Base-by-base conservation (phyloP, 1,140 invertebrate genomes). In the Branchinecta lynchi region DNA sequence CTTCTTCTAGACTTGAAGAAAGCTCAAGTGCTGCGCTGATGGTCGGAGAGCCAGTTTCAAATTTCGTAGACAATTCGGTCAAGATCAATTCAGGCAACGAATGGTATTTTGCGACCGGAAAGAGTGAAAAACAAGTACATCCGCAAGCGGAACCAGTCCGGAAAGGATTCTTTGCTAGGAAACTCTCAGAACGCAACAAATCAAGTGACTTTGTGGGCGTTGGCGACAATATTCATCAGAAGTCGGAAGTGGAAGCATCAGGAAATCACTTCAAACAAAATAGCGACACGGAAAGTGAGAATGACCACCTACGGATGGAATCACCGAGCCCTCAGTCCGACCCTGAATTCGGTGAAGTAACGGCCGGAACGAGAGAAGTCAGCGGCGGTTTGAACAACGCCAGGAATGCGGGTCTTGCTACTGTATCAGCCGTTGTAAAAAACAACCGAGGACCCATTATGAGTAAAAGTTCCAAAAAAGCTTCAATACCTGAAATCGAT, bases 141-240 rank as follows among this genome's bases (percentile, higher is more conserved):
- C 32, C 32, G 32, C 65, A n/a, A 44, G 32, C 66, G 8, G 60
- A 72, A 44, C 32, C 43, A 7, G 66, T 43, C 44, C 46, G 66
- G 65, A 66, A 70, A 20, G 69, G 67, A 8, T 44, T 51, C 7
- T 60, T 67, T 43, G 67, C 66, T 15, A 20, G 66, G 32, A 60
- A 71, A 32, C 65, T 68, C 20, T 51, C 67, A 12, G 60, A 45
- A 44, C 65, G 66, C 66, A 8, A 69, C 43, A 65, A 44, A 21
- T 69, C 70, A n/a, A 68, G 45, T 70, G 60, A 65, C 45, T 51
- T 43, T 1, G n/a, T 43, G 43, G 43, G 68, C 12, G n/a, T 44
- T 46, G 7, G 20, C 32, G 32, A 32, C 32, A 32, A 5, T 32
- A 32, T 32, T 32, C 32, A 32, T 32, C 32, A 5, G 32, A 32